Evolutionary conservation across 2,113 vertebrate species (phyloP), one percentile per base, ranked within the genome.

Genomic region (Zosterops pallidus): DNA sequence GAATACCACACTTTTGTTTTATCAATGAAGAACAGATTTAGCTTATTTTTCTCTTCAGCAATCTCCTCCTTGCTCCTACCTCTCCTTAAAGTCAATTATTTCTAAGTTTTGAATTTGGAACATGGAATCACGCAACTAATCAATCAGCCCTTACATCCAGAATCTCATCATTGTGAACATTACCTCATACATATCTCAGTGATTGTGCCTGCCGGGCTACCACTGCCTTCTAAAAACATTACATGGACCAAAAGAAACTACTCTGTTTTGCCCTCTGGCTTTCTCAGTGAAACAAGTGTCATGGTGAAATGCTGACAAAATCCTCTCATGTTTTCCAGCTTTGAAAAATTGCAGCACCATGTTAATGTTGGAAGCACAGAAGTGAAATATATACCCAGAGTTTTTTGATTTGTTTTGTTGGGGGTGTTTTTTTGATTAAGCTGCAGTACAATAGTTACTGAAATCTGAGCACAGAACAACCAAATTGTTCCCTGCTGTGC

Each of bases 241-340:
- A 96, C 92, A 94, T 77, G 82, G 77, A 94, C 95, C 89, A 95
- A 95, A 94, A 96, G 84, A 96, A 97, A 95, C 72, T 70, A 94
- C 87, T 95, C 85, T 97, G 85, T 94, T 97, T 97, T 97, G 90
- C 94, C 96, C 96, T 97, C 95, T 96, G 95, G 96, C 95, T 97
- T 95, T 96, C 79, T 77, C 8, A 72, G 86, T 94, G 91, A 91
- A 96, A 92, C 95, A 94, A 92, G 86, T 84, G 83, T 95, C 91
- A 93, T 22, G 15, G 92, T 92, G 94, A 97, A 96, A 95, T 70
- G 92, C 88, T 93, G 91, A 97, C 92, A 96, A 95, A 95, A 94
- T 56, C 70, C 56, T 95, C 88, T 96, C 92, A 53, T 89, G 90
- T 92, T 82, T 79, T 69, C 53, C 49, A 79, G 57, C 90, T 97